phyloP scores from a whole-genome alignment of 2,113 vertebrate species.

The Stigmatopora argus region DNA sequence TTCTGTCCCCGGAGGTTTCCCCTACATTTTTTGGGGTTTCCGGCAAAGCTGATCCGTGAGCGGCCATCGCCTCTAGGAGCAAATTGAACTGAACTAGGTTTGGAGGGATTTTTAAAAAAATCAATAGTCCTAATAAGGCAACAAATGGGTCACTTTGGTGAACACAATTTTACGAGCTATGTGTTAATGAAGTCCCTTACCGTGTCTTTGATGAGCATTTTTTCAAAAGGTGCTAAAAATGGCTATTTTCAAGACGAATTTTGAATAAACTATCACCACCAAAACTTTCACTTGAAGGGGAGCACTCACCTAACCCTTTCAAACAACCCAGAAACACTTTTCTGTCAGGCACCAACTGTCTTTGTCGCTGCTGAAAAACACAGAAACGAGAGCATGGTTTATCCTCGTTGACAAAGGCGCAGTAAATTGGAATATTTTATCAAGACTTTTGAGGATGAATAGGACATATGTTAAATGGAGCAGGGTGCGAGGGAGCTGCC shows the following conservation, averaged over 20 bases:
- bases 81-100: conserved; percentile 15
- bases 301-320: background rate
- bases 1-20: background rate
- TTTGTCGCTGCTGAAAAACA: background rate
- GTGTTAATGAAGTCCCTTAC: background rate
- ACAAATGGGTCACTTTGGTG: conserved; percentile 60
- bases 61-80: conserved; percentile 41
- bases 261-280: too few species aligned
- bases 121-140: conserved; percentile 58
- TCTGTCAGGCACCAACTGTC: background rate
- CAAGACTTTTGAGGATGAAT: background rate
- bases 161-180: background rate
- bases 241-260: too few species aligned
- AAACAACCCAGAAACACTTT: background rate
- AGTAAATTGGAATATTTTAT: too few species aligned
- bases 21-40: conserved; percentile 5
- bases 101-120: conserved; percentile 34
- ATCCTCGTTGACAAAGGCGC: too few species aligned
- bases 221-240: too few species aligned
- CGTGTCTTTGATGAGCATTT: background rate
- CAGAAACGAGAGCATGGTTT: too few species aligned
- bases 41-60: conserved; percentile 44
- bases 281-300: too few species aligned
- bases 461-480: background rate
- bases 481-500: background rate